Conservation (phyloP, 1,140 invertebrate species). For the Stegodyphus mimosarum region DNA sequence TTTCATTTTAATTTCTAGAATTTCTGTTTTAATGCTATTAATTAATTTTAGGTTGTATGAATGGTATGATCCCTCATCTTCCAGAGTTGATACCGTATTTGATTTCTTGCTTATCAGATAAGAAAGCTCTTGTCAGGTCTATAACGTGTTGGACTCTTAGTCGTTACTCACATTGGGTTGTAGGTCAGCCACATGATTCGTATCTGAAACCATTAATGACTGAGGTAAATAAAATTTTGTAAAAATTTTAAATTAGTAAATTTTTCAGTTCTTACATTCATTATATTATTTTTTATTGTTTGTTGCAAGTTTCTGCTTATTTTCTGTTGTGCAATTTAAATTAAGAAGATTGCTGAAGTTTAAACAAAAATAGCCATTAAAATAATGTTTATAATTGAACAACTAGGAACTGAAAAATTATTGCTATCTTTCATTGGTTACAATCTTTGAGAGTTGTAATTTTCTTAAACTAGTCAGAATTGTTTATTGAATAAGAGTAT, state of each 20-base stretch:
- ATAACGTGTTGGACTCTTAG: slow-evolving; percentile 99
- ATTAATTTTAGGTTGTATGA: slow-evolving; percentile 83
- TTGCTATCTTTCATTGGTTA: too few species aligned
- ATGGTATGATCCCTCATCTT: slow-evolving; percentile 95
- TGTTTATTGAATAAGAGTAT: too few species aligned
- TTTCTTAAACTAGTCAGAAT: too few species aligned
- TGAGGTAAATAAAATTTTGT: slow-evolving; percentile 75
- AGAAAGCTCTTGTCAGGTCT: slow-evolving; percentile 94
- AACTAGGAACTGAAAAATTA: too few species aligned
- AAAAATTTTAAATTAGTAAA: not conserved
- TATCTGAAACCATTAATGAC: slow-evolving; percentile 96
- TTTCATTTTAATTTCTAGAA: not conserved
- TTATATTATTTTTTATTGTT: not conserved
- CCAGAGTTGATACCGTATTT: slow-evolving; percentile 96
- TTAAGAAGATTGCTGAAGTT: too few species aligned
- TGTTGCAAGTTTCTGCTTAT: not conserved
- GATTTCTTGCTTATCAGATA: slow-evolving; percentile 90
- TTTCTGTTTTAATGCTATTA: not conserved
- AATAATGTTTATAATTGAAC: too few species aligned
- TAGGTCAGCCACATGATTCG: slow-evolving; percentile 90
- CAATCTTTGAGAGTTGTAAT: too few species aligned
- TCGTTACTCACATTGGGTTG: slow-evolving; percentile 98
- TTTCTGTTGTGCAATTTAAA: not conserved
- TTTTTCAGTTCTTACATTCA: not conserved
- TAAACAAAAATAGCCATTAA: too few species aligned